phyloP scores from a whole-genome alignment of 2,888 invertebrate genomes.

The Hemicrepidius hirtus region DNA sequence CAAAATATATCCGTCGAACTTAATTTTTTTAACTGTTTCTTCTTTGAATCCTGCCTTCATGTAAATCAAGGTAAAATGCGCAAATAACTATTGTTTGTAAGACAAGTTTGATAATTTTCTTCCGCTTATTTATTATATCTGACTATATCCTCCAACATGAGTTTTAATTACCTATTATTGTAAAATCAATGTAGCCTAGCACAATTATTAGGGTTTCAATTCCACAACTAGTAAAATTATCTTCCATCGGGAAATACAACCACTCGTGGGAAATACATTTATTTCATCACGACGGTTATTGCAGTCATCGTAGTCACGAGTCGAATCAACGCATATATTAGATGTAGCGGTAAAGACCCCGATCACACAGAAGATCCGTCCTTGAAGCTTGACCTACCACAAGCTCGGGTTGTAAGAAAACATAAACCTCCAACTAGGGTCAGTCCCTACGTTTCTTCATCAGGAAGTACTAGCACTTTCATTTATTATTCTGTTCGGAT shows the following conservation, averaged over 20 bases:
- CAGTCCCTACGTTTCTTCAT: slow-evolving; percentile 21
- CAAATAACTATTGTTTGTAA: no score
- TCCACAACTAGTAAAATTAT: slow-evolving; percentile 15
- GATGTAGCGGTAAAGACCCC: slow-evolving; percentile 25
- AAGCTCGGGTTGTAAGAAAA: slow-evolving; percentile 6
- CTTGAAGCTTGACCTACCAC: slow-evolving; percentile 34
- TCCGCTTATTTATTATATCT: no score
- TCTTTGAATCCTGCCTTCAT: no score
- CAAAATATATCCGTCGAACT: no score
- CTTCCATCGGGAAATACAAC: neutral
- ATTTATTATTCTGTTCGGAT: neutral
- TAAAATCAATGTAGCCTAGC: no score
- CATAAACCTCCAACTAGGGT: slow-evolving; percentile 20
- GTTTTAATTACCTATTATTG: no score
- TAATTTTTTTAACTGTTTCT: no score
- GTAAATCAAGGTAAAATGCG: no score
- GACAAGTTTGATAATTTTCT: no score
- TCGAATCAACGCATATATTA: slow-evolving; percentile 26
- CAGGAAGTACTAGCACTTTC: neutral
- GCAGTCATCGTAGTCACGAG: slow-evolving; percentile 26
- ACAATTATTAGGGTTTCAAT: slow-evolving; percentile 4
- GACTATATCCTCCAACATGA: no score
- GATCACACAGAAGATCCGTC: slow-evolving; percentile 25
- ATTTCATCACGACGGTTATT: slow-evolving; percentile 19
- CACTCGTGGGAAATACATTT: slow-evolving; percentile 33